phyloP scores from a whole-genome alignment of 2,888 invertebrate species.

The Erynnis tages region DNA sequence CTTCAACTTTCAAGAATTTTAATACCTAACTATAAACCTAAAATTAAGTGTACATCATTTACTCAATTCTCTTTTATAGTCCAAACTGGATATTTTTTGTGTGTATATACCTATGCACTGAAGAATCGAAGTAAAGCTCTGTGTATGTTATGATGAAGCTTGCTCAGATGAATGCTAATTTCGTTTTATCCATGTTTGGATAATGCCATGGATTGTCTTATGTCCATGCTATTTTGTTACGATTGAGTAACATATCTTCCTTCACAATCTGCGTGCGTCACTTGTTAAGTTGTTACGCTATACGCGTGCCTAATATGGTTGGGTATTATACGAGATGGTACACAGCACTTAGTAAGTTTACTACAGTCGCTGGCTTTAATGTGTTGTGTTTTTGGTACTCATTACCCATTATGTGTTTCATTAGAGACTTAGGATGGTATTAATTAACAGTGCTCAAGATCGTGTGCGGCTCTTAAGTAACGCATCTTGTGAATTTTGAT shows the following conservation, averaged over 20 bases:
- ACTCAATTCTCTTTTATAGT: not conserved
- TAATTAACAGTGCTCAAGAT: no score
- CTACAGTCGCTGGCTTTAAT: no score
- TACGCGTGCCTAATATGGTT: conserved; percentile 7
- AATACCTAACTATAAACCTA: conserved; percentile 15
- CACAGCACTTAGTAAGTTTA: not conserved
- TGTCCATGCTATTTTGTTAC: not conserved
- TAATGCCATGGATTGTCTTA: not conserved
- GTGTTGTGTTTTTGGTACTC: no score
- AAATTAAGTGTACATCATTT: not conserved
- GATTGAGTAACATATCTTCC: not conserved
- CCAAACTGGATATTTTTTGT: not conserved
- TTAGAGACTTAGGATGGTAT: no score
- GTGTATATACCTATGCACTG: not conserved
- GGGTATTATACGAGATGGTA: conserved; percentile 3
- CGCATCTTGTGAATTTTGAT: no score
- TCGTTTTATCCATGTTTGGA: not conserved
- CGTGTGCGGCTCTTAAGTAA: no score
- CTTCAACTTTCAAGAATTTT: conserved; percentile 21
- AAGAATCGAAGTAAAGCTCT: no score
- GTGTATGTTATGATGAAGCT: no score
- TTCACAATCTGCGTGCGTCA: conserved; percentile 8
- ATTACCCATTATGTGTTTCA: no score
- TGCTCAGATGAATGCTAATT: not conserved
- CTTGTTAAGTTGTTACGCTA: conserved; percentile 12